Evolutionary conservation across 2,113 vertebrate species (phyloP).

Genomic region (Pristiophorus japonicus): DNA sequence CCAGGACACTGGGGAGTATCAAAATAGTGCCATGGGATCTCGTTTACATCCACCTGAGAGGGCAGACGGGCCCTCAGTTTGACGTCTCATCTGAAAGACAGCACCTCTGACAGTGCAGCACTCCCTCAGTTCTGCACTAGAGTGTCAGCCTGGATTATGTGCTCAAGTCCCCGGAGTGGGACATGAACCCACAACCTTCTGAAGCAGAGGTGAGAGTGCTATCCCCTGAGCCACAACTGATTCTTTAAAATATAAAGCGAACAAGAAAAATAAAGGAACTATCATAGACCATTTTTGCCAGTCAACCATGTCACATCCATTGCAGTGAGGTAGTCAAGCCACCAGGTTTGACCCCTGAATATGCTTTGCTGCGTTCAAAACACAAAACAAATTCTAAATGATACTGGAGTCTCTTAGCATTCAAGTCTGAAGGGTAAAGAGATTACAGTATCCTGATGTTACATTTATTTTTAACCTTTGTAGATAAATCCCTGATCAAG

Average conservation of each 20-base stretch:
- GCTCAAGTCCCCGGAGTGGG: neutral
- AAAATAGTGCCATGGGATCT: neutral
- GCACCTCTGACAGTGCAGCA: neutral
- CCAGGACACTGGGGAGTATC: neutral
- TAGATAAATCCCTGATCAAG: slow-evolving; percentile 25
- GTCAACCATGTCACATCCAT: neutral
- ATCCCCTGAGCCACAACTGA: neutral
- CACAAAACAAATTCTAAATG: neutral
- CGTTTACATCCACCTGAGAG: neutral
- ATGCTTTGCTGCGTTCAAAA: neutral
- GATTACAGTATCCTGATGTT: neutral
- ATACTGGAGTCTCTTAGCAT: neutral
- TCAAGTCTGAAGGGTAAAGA: neutral
- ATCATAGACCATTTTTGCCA: neutral
- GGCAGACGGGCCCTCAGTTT: too few relatives aligned
- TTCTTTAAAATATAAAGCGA: neutral
- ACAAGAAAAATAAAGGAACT: neutral
- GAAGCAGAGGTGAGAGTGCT: neutral
- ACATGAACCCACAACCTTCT: neutral
- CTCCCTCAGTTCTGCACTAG: neutral
- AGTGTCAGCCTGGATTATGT: neutral
- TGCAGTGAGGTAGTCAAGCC: neutral
- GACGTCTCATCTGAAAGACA: neutral
- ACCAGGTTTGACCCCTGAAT: neutral
- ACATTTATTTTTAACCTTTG: neutral